Evolutionary conservation across 2,888 invertebrate species (phyloP), one percentile per base, ranked within the genome.

Genomic region (Xestia ashworthii): DNA sequence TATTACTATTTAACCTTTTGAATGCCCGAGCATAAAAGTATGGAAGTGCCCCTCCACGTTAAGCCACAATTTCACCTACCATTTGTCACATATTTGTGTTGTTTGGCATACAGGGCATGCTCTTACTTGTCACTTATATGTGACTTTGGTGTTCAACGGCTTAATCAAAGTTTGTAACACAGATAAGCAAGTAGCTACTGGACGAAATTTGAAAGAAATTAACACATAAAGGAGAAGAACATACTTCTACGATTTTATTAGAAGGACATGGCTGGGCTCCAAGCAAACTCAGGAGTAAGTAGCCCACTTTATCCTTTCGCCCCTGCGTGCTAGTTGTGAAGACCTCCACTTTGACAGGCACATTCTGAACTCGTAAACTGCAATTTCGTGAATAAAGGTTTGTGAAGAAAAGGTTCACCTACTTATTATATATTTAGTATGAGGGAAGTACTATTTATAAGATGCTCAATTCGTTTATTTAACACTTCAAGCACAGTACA

Each of bases 281-380:
- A 11, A 98, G 96, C 38, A 98, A 93, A 71, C 98, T 98, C 14
- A 98, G 91, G 16, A 98, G 91, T 65, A 98, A 92, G 81, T 98
- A 98, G 4, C 98, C 98, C 68, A 98, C 95, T 89, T 97, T 97
- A 82, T 98, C 98, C 81, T 97, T 97, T n/a, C 95, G 93, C 0
- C 97, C 97, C 67, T 97, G 97, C 1, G 97, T 95, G 60, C 96
- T 96, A 69, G 97, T 94, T 46, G 97, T 95, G 86, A 96, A 97
- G 80, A 98, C 98, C 92, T 98, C 98, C 66, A 98, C 94, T 92
- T 98, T 98, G 46, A 98, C 95, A 0, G 98, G 98, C 0, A 98
- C 97, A 95, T 98, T 98, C 71, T 97, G 97, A 0, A 98, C 97
- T 89, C 98, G 96, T 88, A 98, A 97, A 92, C 98, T 98, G 92